Percentiles rank a stretch among this genome's conserved stretches.
Conservation (phyloP, 2,888 invertebrate species). For the Sicus ferrugineus region DNA sequence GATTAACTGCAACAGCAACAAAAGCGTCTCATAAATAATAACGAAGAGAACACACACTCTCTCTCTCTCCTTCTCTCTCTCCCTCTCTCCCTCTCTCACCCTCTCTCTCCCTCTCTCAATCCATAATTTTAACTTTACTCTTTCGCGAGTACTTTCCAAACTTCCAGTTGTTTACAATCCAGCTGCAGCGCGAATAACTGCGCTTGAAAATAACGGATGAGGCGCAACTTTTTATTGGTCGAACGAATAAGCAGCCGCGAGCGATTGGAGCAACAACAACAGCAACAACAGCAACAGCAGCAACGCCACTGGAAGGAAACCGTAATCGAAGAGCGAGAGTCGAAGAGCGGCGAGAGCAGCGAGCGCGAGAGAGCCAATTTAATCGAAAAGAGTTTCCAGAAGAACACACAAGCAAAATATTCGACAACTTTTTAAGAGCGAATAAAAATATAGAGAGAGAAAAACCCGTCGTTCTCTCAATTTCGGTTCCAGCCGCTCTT, state of each 20-base stretch:
- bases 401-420: not conserved
- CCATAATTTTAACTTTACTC: not conserved
- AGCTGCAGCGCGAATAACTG: constrained; percentile 1
- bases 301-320: constrained; percentile 52
- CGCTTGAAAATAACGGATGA: constrained; percentile 4
- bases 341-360: not conserved
- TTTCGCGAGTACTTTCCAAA: not conserved
- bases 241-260: no score
- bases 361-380: not conserved
- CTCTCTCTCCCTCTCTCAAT: not conserved
- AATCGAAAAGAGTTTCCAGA: not conserved
- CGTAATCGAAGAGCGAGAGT: constrained; percentile 49
- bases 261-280: constrained; percentile 7
- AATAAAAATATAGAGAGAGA: not conserved
- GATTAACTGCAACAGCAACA: not conserved
- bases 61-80: not conserved
- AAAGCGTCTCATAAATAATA: not conserved
- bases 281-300: constrained; percentile 9
- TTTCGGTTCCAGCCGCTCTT: not conserved
- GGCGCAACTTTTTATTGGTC: constrained; percentile 57
- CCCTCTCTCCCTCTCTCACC: not conserved
- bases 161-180: constrained; percentile 32
- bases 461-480: not conserved
- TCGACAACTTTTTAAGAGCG: not conserved
- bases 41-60: not conserved